Percentiles rank a stretch among this genome's conserved stretches.
These are phyloP conservation scores for Vombatus ursinus DNA, from an alignment of 2,113 vertebrate genomes.

Conservation along the genomic window DNA sequence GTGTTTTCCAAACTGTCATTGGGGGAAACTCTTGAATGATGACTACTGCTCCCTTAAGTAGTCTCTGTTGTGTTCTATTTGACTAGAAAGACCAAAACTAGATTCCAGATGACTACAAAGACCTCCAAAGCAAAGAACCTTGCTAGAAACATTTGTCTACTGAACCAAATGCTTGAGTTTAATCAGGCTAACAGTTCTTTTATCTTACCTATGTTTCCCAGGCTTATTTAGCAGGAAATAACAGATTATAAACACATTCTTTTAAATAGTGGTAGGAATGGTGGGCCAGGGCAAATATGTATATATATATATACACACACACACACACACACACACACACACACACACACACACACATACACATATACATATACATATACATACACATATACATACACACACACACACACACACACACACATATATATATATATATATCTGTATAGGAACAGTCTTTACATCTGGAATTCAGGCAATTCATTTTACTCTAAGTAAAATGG, in stretches of 20 bases:
- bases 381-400: too few species aligned
- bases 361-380: too few species aligned
- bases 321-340: too few species aligned
- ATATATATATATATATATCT: too few species aligned
- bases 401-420: too few species aligned
- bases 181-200: background rate
- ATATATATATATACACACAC: too few species aligned
- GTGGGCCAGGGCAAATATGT: background rate
- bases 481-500: slow-evolving; percentile 19
- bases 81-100: background rate
- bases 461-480: background rate
- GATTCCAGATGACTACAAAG: background rate
- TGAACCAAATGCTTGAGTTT: background rate
- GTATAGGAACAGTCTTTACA: background rate
- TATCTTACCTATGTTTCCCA: background rate
- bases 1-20: background rate
- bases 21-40: background rate
- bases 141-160: background rate
- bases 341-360: too few species aligned
- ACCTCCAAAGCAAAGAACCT: background rate
- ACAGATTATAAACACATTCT: background rate
- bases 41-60: background rate
- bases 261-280: background rate
- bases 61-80: background rate
- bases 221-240: background rate